Base-by-base conservation (phyloP, 2,888 invertebrate species). In the Monoplex corrugatus region DNA sequence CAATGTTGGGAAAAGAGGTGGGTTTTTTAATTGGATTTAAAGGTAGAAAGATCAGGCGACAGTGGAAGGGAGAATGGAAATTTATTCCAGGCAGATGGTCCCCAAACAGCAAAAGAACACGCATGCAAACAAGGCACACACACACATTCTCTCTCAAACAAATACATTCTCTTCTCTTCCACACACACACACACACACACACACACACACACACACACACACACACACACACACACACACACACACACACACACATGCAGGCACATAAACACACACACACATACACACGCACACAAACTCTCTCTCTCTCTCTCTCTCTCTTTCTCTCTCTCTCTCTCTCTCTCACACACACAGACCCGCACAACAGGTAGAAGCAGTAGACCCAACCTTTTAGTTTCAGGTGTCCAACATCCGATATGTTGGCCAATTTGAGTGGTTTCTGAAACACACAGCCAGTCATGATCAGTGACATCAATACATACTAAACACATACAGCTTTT, bases 381-480 rank as follows among this genome's bases (percentile, higher is more conserved):
- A 43, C 3, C 91, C 90, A 93, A 96, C 96, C 96, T 97, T 99
- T 99, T 0, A 99, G 98, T 38, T 98, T 98, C 0, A 99, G 97
- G 97, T 98, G 98, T 0, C 99, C 99, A 1, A 99, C 98, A 94
- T 99, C 99, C 91, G 97, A 97, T 0, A 98, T 23, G 23, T 38
- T 19, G 23, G 50, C 28, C 84, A 84, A 57, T 38, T 38, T 84
- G 16, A 89, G 43, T 10, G 63, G 38, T 80, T 82, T 86, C 89
- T 89, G 89, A n/a, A 88, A 88, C 43, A 68, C 68, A 68, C 68
- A 68, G 13, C 8, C 75, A 75, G 2, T 16, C 13, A 75, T 19
- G 63, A 63, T 23, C 23, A 23, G 63, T 63, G 63, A 23, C 63
- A 63, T 23, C 63, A 63, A 63, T 19, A 63, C 13, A 63, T n/a